Conservation (phyloP, 2,888 invertebrate species). For the Cheilosia vulpina region DNA sequence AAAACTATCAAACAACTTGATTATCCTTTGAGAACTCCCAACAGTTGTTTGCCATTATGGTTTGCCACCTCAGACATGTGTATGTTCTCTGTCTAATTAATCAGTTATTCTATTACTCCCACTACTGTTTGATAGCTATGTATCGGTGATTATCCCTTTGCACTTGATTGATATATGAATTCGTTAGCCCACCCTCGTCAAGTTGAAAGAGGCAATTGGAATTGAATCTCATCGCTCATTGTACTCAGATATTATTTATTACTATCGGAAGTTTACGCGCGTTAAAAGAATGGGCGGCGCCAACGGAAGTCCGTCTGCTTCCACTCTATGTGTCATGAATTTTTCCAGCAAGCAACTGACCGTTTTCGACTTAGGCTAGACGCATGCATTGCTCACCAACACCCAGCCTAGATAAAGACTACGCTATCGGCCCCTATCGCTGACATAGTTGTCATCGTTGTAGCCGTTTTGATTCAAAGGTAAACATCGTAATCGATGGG, state of each 20-base stretch:
- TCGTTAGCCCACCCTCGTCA: constrained; percentile 7
- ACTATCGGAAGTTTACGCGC: constrained; percentile 19
- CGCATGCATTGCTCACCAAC: not conserved
- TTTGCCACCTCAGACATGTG: not conserved
- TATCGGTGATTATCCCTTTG: not conserved
- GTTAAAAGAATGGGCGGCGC: not conserved
- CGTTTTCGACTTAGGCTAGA: not conserved
- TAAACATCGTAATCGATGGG: constrained; percentile 10
- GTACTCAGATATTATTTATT: constrained; percentile 9
- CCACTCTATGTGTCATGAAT: constrained; percentile 30
- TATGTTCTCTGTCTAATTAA: not conserved
- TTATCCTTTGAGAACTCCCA: not conserved
- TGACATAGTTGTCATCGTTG: constrained; percentile 6
- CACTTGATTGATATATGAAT: constrained; percentile 8
- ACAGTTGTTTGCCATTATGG: not conserved
- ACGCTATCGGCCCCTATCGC: not conserved
- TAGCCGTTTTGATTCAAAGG: constrained; percentile 11
- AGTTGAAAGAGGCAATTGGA: constrained; percentile 8
- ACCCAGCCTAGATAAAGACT: not conserved
- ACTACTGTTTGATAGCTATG: too few relatives aligned
- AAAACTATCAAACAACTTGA: not conserved
- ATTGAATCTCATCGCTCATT: constrained; percentile 34
- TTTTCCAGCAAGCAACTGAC: constrained; percentile 12
- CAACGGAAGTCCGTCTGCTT: constrained; percentile 31
- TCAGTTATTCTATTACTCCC: not conserved